Conservation (phyloP, 92 coral and sea anemone genomes). For the Porites divaricata region DNA sequence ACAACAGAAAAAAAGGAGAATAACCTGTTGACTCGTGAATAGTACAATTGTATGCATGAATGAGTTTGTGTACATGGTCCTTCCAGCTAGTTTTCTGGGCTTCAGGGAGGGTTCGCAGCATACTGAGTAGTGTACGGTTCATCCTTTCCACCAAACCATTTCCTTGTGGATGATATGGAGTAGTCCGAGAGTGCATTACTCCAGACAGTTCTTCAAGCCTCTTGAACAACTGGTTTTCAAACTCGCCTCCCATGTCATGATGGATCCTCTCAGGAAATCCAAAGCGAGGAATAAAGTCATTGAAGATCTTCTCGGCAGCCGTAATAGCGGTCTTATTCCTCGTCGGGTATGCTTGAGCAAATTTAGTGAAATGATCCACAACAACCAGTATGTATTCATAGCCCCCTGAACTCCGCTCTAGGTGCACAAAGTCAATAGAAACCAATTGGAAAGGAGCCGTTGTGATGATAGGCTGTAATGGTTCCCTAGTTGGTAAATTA, state of each 20-base stretch:
- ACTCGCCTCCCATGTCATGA: too few species aligned
- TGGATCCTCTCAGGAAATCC: too few species aligned
- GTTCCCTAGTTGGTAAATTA: slow-evolving; percentile 40
- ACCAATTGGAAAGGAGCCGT: slow-evolving; percentile 23
- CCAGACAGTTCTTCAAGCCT: too few species aligned
- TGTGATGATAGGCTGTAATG: slow-evolving; percentile 41
- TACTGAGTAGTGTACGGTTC: slow-evolving; percentile 52
- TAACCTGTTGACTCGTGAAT: slow-evolving; percentile 56
- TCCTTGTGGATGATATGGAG: neutral
- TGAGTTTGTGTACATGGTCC: slow-evolving; percentile 54
- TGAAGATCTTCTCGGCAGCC: too few species aligned
- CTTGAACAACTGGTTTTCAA: too few species aligned
- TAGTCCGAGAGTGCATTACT: neutral
- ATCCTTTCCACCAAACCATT: slow-evolving; percentile 36
- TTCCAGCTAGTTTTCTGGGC: slow-evolving; percentile 61
- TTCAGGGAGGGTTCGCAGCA: slow-evolving; percentile 66
- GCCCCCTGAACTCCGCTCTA: slow-evolving; percentile 28
- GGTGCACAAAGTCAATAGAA: slow-evolving; percentile 22
- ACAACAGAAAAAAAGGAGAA: slow-evolving; percentile 52
- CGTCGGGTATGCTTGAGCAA: too few species aligned
- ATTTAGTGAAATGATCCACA: slow-evolving; percentile 28
- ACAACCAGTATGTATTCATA: slow-evolving; percentile 24
- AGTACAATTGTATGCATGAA: slow-evolving; percentile 63
- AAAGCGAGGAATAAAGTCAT: too few species aligned
- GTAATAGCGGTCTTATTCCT: too few species aligned